phyloP scores from a whole-genome alignment of 2,797 vertebrate species.

The Phalloptychus januarius region DNA sequence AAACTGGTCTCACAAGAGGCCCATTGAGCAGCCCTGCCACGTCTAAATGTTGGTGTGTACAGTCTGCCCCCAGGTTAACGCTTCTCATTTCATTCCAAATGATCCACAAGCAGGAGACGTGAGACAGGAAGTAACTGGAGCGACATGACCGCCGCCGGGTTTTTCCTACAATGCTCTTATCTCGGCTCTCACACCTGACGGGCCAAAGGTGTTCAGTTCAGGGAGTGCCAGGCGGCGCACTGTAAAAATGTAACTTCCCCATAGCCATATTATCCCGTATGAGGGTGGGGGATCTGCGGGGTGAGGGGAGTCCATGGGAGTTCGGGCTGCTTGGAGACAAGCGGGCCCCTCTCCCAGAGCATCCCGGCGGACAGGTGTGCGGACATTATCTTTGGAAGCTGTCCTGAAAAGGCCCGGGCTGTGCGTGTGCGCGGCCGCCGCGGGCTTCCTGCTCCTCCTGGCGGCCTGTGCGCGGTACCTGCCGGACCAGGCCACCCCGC shows the following conservation, averaged over 20 bases:
- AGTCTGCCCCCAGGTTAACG: constrained; percentile 7
- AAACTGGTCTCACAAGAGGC: constrained; percentile 68
- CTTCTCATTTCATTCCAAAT: constrained; percentile 16
- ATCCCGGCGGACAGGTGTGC: neutral
- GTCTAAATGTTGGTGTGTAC: constrained; percentile 44
- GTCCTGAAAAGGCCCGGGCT: constrained; percentile 11
- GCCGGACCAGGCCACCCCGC: constrained; percentile 3
- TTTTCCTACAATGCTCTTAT: neutral
- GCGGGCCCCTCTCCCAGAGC: constrained; percentile 18
- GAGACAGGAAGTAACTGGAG: neutral
- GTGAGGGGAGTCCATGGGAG: constrained; percentile 53
- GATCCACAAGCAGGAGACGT: neutral
- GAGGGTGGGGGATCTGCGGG: constrained; percentile 27
- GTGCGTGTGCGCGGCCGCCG: neutral
- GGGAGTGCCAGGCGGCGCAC: constrained; percentile 25
- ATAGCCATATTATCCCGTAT: neutral
- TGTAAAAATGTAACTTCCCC: neutral
- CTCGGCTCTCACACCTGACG: neutral
- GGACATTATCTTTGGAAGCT: neutral
- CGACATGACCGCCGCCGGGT: neutral
- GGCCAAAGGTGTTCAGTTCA: neutral
- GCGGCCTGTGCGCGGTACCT: constrained; percentile 48
- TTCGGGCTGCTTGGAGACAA: constrained; percentile 17
- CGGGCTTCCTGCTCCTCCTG: constrained; percentile 43
- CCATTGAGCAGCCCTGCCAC: constrained; percentile 74